Conservation (phyloP, 2,888 invertebrate genomes). For the Polylopha cassiicola region DNA sequence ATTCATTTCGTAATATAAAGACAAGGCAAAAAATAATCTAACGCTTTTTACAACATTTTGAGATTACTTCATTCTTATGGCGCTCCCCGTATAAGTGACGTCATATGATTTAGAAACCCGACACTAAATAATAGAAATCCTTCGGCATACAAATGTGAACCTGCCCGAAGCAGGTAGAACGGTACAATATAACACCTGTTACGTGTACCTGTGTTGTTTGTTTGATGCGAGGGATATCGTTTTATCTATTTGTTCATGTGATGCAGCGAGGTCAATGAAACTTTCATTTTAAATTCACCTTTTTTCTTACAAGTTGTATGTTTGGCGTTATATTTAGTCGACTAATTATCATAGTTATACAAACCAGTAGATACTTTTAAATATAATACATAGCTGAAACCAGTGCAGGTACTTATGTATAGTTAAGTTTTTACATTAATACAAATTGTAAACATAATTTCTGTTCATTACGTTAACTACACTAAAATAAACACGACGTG, state of each 20-base stretch:
- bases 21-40: conserved; percentile 37
- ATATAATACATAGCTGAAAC: too few relatives aligned
- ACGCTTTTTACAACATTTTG: conserved; percentile 42
- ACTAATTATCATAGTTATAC: too few relatives aligned
- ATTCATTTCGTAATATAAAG: conserved; percentile 40
- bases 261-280: not conserved
- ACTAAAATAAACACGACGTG: conserved; percentile 37
- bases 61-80: conserved; percentile 57
- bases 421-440: not conserved
- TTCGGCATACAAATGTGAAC: conserved; percentile 44
- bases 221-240: conserved; percentile 4
- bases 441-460: conserved; percentile 9
- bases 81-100: conserved; percentile 45
- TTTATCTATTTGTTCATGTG: conserved; percentile 3
- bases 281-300: conserved; percentile 5
- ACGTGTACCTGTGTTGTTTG: conserved; percentile 17
- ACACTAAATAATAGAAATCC: conserved; percentile 42
- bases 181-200: conserved; percentile 21
- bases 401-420: too few relatives aligned
- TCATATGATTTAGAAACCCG: conserved; percentile 41
- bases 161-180: conserved; percentile 35
- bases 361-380: too few relatives aligned
- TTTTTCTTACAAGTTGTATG: too few relatives aligned
- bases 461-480: conserved; percentile 14
- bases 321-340: too few relatives aligned